Evolutionary conservation across 2,797 vertebrate species (phyloP).

Genomic region (Sarcophilus harrisii): DNA sequence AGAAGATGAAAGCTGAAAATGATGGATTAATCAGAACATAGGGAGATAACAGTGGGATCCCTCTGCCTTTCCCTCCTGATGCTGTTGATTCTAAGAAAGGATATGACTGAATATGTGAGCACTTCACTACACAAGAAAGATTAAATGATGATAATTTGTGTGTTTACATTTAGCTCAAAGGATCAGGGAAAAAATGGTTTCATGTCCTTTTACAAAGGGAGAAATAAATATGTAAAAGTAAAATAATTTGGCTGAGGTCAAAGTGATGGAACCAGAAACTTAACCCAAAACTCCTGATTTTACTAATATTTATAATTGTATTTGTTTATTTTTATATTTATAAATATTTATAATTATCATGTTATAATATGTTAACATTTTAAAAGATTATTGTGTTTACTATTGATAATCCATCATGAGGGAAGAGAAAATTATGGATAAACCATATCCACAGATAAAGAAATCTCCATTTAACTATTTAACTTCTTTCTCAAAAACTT

Average conservation of each 20-base stretch:
- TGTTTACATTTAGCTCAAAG: neutral
- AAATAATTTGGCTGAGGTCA: conserved; percentile 2
- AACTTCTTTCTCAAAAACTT: conserved; percentile 32
- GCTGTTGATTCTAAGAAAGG: conserved; percentile 39
- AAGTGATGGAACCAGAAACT: neutral
- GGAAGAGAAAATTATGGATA: conserved; percentile 30
- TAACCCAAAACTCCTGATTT: neutral
- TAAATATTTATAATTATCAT: too few species aligned
- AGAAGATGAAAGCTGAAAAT: neutral
- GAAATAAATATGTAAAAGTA: conserved; percentile 28
- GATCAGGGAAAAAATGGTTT: neutral
- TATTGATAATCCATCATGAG: conserved; percentile 6
- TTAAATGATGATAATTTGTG: neutral
- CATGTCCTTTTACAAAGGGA: conserved; percentile 21
- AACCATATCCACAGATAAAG: conserved; percentile 4
- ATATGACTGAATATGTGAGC: neutral
- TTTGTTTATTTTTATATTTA: too few species aligned
- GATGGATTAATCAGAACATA: conserved; percentile 19
- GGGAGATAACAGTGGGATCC: neutral
- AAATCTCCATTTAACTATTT: conserved; percentile 7
- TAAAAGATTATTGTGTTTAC: neutral
- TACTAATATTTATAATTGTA: neutral
- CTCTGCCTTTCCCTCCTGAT: neutral
- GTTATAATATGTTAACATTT: neutral
- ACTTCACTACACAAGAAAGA: neutral